phyloP scores from a whole-genome alignment of 1,140 invertebrate species.

The Zaprionus kolodkinae region DNA sequence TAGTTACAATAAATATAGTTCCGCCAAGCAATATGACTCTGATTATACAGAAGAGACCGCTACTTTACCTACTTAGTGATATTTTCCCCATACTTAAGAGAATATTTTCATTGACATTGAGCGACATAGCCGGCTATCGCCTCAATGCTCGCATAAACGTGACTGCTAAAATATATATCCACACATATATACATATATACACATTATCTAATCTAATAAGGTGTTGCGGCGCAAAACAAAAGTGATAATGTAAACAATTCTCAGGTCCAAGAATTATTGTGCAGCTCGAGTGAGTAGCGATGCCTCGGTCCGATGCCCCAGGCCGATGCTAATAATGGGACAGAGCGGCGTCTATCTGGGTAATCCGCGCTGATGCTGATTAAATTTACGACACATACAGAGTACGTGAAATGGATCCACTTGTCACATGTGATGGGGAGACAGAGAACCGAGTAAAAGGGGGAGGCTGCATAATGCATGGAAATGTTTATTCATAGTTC shows the following conservation, averaged over 20 bases:
- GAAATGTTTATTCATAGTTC: slow-evolving; percentile 73
- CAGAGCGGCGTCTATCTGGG: slow-evolving; percentile 27
- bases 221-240: slow-evolving; percentile 24
- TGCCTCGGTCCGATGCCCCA: slow-evolving; percentile 8
- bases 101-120: slow-evolving; percentile 44
- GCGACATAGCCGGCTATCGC: background rate
- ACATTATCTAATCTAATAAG: slow-evolving; percentile 27
- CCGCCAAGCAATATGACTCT: slow-evolving; percentile 19
- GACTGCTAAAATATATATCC: slow-evolving; percentile 12
- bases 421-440: slow-evolving; percentile 35
- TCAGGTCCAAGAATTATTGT: slow-evolving; percentile 34
- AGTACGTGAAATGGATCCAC: slow-evolving; percentile 36
- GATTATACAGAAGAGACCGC: slow-evolving; percentile 55
- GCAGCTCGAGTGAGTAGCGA: slow-evolving; percentile 18
- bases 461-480: slow-evolving; percentile 24
- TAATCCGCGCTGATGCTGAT: slow-evolving; percentile 62
- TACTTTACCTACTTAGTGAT: slow-evolving; percentile 9
- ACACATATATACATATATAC: background rate
- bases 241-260: slow-evolving; percentile 45
- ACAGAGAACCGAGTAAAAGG: no score
- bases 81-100: slow-evolving; percentile 4
- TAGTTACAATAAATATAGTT: slow-evolving; percentile 6
- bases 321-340: slow-evolving; percentile 53
- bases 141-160: slow-evolving; percentile 29
- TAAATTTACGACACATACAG: slow-evolving; percentile 62